These are phyloP conservation scores for Idaea straminata DNA, from an alignment of 2,888 invertebrate genomes.

Conservation along the genomic window DNA sequence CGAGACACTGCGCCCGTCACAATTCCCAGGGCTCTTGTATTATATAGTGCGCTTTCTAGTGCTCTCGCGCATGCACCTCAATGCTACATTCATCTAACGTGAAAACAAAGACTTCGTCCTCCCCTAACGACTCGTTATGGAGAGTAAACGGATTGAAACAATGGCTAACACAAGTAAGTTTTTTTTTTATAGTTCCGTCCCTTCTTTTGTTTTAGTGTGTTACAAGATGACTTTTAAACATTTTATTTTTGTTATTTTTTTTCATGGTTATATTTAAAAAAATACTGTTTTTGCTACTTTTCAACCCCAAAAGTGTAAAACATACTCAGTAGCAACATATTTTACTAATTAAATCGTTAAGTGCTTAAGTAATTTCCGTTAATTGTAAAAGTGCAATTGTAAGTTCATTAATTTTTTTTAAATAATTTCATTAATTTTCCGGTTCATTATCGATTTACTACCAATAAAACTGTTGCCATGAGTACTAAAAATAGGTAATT, in stretches of 20 bases:
- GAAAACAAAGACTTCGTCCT: constrained; percentile 32
- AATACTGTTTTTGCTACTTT: not conserved
- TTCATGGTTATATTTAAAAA: not conserved
- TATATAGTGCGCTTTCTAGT: constrained; percentile 63
- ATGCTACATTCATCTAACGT: constrained; percentile 59
- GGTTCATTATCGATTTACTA: not conserved
- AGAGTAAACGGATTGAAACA: constrained; percentile 42
- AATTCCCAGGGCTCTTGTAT: constrained; percentile 56
- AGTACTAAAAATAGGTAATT: not conserved
- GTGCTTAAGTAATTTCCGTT: no score
- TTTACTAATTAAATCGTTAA: no score
- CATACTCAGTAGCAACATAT: no score
- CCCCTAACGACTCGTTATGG: constrained; percentile 32
- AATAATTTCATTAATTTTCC: no score
- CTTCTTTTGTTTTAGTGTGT: constrained; percentile 20
- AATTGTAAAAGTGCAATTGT: no score
- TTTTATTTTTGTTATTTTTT: constrained; percentile 3
- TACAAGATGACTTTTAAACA: constrained; percentile 10
- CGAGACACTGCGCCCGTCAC: constrained; percentile 47
- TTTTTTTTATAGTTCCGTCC: constrained; percentile 28
- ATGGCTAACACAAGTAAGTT: constrained; percentile 54
- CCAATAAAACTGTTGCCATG: not conserved
- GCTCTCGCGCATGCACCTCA: constrained; percentile 34
- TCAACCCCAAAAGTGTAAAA: no score
- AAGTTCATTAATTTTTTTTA: no score